Base-by-base conservation (phyloP, 2,797 vertebrate genomes). In the Phrynocephalus guinanensis region DNA sequence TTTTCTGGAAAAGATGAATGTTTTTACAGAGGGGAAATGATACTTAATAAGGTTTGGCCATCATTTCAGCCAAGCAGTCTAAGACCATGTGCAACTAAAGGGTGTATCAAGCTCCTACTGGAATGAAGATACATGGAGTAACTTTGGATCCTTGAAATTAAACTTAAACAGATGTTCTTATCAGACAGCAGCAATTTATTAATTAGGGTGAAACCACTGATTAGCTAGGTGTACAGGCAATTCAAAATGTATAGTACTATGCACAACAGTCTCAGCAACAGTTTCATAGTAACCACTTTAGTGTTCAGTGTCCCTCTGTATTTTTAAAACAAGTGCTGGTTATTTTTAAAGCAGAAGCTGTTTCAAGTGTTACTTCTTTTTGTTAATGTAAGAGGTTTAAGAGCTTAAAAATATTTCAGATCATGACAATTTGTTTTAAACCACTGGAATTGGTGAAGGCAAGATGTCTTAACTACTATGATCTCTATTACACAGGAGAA, bases 81-180 rank as follows among this genome's bases (percentile, higher is more conserved):
- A 13, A 11, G 24, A 56, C 75, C 3, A 63, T 0, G 16, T 50
- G 28, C 30, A 88, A 11, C 56, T 63, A 56, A 9, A 56, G 10
- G 9, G 11, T 3, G 1, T 44, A 24, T 28, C 76, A 0, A 86
- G 5, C 20, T 63, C 30, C 3, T 22, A 38, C 7, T 60, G 70
- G 73, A 60, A 63, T 44, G n/a, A 26, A 30, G 26, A 28, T 22
- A 30, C 22, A 18, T 20, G 60, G 16, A 67, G n/a, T 70, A 92
- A 91, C 63, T 88, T 73, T 86, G 63, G 15, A 81, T 78, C 71
- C 8, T 82, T 91, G 38, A 20, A 93, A 84, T 80, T 26, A 16
- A 91, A 92, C 52, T 0, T 8, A 84, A 90, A 88, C 24, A 22
- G 60, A 84, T 81, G 44, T 90, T 26, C 52, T 28, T 33, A 26